Percentiles rank a stretch among this genome's conserved stretches.
phyloP scores from a whole-genome alignment of 2,888 invertebrate genomes.

The Chaitophorus viminalis region DNA sequence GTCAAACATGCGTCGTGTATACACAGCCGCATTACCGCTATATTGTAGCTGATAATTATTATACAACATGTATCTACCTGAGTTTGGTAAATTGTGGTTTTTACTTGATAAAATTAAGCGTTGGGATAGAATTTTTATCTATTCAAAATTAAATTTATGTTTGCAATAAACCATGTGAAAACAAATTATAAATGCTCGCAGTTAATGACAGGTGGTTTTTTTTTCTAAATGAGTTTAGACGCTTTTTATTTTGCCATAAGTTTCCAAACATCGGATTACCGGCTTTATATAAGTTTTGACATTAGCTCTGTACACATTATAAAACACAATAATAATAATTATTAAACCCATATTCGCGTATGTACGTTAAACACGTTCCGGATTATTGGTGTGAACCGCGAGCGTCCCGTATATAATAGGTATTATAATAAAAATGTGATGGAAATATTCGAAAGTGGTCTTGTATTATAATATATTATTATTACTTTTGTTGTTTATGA shows the following conservation, averaged over 20 bases:
- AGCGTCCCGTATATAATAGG: background rate
- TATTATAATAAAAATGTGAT: background rate
- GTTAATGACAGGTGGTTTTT: background rate
- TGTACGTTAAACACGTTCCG: background rate
- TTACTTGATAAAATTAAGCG: too few species aligned
- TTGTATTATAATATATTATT: too few species aligned
- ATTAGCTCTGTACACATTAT: background rate
- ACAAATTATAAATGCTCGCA: background rate
- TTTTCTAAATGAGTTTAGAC: background rate
- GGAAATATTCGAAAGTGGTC: constrained; percentile 39
- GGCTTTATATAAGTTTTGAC: background rate
- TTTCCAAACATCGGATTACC: background rate
- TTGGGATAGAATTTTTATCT: background rate
- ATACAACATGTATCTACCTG: too few species aligned
- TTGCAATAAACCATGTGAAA: background rate
- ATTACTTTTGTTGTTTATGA: constrained; percentile 28
- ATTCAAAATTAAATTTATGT: background rate
- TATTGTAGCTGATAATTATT: too few species aligned
- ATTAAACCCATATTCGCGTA: too few species aligned
- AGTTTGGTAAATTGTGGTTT: too few species aligned
- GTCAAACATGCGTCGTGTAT: background rate
- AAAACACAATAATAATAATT: background rate
- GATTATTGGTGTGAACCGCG: background rate
- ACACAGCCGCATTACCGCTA: too few species aligned
- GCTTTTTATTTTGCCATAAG: background rate